Base-by-base conservation (phyloP, 2,113 vertebrate genomes). In the Odocoileus hemionus region DNA sequence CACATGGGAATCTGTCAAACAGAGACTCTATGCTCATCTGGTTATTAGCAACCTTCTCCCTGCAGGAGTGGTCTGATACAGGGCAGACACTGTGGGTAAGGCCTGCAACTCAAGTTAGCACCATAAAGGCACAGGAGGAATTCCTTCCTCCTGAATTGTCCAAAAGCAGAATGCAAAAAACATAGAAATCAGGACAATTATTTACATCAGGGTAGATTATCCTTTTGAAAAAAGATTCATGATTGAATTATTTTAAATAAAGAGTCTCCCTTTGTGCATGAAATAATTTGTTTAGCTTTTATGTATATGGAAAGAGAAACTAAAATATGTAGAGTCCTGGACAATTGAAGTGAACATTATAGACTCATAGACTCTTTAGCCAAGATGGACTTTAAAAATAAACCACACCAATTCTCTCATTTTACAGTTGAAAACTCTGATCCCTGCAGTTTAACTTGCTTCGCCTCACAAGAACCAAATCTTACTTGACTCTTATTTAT, bases 221-320 rank as follows among this genome's bases (percentile, higher is more conserved):
- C 33, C 25, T 83, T 96, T 94, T 28, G 4, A 47, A 80, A 91
- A 95, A 61, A 4, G 16, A 33, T 84, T 61, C 30, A 39, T 33
- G 25, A 54, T 89, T 84, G 64, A 94, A 61, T 96, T 86, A 45
- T 47, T 93, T 55, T 83, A 96, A 86, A 55, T 36, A 55, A 55
- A 5, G 7, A 80, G 8, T 14, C 15, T 64, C 52, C 3, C 30
- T 86, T n/a, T 91, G 82, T 93, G 21, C n/a, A 45, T 91, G 89
- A 78, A n/a, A 83, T 67, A 28, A 67, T 60, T 82, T 50, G 13
- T 57, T 96, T 76, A 94, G 58, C 39, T 58, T 95, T 96, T 96
- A 79, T 84, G 30, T 76, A n/a, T 47, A 52, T 3, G 55, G 74
- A 84, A 91, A 91, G 21, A 4, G 93, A 94, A 85, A 89, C 91